A percentile compares a stretch with the other conserved stretches of the same genome.
Conservation (phyloP, 2,797 vertebrate species). For the Astyanax mexicanus region DNA sequence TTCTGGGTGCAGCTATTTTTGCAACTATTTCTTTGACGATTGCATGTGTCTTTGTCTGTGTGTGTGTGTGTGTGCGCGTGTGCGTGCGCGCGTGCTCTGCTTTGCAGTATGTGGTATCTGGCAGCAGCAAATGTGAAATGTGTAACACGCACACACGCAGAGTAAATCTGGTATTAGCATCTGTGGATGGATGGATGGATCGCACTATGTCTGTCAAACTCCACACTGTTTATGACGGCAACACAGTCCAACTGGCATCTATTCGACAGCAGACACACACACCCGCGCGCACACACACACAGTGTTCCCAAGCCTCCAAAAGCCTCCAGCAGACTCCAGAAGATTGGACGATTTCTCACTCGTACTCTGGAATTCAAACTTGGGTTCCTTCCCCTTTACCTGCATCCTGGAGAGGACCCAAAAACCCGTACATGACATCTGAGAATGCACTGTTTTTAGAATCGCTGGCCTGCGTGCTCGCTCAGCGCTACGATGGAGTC, state of each 20-base stretch:
- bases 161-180: constrained; percentile 73
- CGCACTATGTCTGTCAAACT: constrained; percentile 77
- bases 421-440: not conserved
- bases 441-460: constrained; percentile 20
- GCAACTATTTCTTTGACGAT: too few relatives aligned
- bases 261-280: constrained; percentile 38
- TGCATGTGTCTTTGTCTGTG: too few relatives aligned
- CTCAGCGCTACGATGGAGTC: constrained; percentile 25
- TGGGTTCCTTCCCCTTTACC: constrained; percentile 6
- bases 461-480: constrained; percentile 4
- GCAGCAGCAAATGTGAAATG: constrained; percentile 1
- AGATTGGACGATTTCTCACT: constrained; percentile 32
- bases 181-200: constrained; percentile 78
- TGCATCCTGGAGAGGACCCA: constrained; percentile 20
- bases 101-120: constrained; percentile 7
- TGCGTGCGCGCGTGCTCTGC: not conserved
- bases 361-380: constrained; percentile 11
- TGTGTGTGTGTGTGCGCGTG: not conserved
- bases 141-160: not conserved
- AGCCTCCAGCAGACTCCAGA: constrained; percentile 3
- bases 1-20: too few relatives aligned
- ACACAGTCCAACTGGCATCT: constrained; percentile 63
- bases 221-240: constrained; percentile 73
- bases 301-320: constrained; percentile 1
- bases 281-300: constrained; percentile 38